Base-by-base conservation (phyloP, 2,888 invertebrate genomes). In the Drosophila kuntzei region DNA sequence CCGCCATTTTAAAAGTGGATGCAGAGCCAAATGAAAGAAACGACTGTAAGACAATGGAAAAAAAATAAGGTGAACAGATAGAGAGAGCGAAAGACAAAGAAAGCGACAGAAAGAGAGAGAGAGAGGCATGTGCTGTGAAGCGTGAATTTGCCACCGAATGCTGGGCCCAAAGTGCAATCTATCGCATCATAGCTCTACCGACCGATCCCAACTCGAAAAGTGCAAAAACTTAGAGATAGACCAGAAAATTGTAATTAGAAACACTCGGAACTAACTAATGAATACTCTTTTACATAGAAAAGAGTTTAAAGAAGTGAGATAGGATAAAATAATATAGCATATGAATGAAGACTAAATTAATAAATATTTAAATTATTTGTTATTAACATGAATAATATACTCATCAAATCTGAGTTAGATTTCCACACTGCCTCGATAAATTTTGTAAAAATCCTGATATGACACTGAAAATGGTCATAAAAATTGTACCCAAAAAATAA, bases 1-100 rank as follows among this genome's bases (percentile, higher is more conserved):
- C 88, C 79, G 88, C 82, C 80, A 80, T 80, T 80, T 80, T 22
- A 59, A 79, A 80, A 85, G 63, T 66, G 79, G 64, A 62, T 70
- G 79, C 43, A 70, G 34, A 60, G 63, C 57, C 44, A 64, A 68
- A 62, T 59, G 55, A 65, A 62, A 51, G 65, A 62, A 54, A 59
- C 51, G 16, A 41, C 44, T n/a, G 34, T 59, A 62, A 62, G 79
- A 79, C 79, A 75, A 76, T 76, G 64, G 27, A 29, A 9, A 7
- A 43, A 50, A 29, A 47, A 51, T 41, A 32, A 70, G 46, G 32
- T 70, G 43, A 61, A 51, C 41, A 44, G 39, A 25, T n/a, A 14
- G 16, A 37, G 20, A 18, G 32, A n/a, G 11, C 16, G 16, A 25
- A 11, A 11, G 27, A 36, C 29, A 25, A 20, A 32, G 34, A 34